These are phyloP conservation scores for Galbula dea DNA, from an alignment of 2,113 vertebrate genomes.

Conservation along the genomic window DNA sequence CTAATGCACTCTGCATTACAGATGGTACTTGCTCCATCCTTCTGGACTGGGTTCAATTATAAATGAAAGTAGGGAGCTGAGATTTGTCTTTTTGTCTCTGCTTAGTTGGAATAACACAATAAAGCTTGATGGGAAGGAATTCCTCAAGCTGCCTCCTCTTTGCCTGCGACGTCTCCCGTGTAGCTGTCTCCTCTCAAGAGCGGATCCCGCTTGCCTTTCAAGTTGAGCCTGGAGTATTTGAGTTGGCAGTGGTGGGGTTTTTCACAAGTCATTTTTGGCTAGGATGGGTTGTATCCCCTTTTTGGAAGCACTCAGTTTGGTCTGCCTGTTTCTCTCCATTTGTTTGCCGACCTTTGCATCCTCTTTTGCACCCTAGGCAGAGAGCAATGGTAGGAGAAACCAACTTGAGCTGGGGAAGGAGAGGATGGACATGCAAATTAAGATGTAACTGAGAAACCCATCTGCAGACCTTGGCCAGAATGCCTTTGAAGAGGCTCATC, in stretches of 20 bases:
- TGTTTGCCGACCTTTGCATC: background rate
- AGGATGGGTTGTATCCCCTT: background rate
- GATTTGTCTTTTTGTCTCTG: slow-evolving; percentile 85
- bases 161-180: background rate
- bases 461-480: background rate
- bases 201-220: background rate
- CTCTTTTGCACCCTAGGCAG: background rate
- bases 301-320: background rate
- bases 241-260: background rate
- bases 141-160: slow-evolving; percentile 67
- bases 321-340: background rate
- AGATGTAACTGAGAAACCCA: background rate
- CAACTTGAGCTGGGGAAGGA: background rate
- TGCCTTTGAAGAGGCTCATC: background rate
- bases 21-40: slow-evolving; percentile 79
- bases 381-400: background rate
- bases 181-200: background rate
- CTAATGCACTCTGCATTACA: slow-evolving; percentile 74
- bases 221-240: background rate
- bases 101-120: slow-evolving; percentile 81
- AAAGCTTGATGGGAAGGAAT: slow-evolving; percentile 74
- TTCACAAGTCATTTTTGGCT: background rate
- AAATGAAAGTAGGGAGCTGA: slow-evolving; percentile 80
- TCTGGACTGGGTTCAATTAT: slow-evolving; percentile 82
- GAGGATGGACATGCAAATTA: background rate